Evolutionary conservation across 1,140 invertebrate genomes (phyloP), one percentile per base, ranked within the genome.

Genomic region (Pseudomyrmex sp.): DNA sequence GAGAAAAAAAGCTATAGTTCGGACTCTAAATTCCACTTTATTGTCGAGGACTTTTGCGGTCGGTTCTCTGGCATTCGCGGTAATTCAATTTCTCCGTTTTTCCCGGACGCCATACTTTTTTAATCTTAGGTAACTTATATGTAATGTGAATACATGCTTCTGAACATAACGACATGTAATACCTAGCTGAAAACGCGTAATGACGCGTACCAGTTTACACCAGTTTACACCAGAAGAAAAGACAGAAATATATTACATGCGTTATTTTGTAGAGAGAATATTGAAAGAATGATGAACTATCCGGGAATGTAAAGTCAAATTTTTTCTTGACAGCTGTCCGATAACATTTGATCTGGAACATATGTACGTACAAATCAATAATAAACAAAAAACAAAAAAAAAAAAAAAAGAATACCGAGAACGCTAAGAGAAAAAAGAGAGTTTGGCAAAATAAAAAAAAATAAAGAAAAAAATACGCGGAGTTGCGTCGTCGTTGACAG

Each of bases 11-110:
- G 1, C 35, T 58, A 69, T 12, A 54, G 18, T 46, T 52, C 48
- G 1, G 23, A 44, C 48, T 82, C 48, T 72, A 62, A 74, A 63
- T 62, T 74, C n/a, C 23, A 5, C 56, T 82, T 82, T 82, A 63
- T 82, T 73, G 76, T 72, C 65, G 20, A 54, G 50, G 52, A n/a
- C 62, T 65, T 65, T 15, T 20, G 35, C 52, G 75, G 54, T 79
- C 35, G 54, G 62, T 69, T 79, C 54, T 69, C 75, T 48, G 50
- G 20, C 73, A 66, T 75, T 52, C 44, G 46, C 48, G 9, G 12
- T 84, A 84, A 84, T 84, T 77, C 74, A 84, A 62, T 84, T 84
- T 83, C 52, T 48, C 15, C 61, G 61, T 82, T 77, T 77, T 2
- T 35, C 35, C n/a, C 56, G 12, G 20, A 18, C 54, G 72, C 20